Percentiles rank a stretch among this genome's conserved stretches.
These are phyloP conservation scores for Gracilinanus agilis DNA, from an alignment of 2,113 vertebrate genomes.

Conservation along the genomic window DNA sequence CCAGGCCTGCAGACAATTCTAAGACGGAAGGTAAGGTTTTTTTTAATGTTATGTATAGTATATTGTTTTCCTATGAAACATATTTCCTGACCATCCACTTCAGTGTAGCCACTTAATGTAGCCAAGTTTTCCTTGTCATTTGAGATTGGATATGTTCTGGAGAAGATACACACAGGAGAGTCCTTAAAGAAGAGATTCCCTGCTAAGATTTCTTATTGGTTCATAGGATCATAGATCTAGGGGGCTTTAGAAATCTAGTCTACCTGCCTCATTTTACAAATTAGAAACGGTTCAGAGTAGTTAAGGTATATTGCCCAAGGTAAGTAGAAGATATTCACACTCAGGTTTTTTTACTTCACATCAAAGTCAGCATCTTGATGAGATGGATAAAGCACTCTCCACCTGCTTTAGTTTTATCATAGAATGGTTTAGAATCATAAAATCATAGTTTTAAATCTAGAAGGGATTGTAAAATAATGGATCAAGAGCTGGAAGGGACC, in stretches of 20 bases:
- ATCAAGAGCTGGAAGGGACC: neutral
- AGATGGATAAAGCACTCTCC: neutral
- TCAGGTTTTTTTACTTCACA: neutral
- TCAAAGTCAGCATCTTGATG: neutral
- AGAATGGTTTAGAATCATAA: neutral
- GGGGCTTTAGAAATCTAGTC: neutral
- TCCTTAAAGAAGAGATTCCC: slow-evolving; percentile 8
- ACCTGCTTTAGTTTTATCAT: neutral
- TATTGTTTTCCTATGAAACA: neutral
- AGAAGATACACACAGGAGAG: slow-evolving; percentile 42
- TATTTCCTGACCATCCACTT: neutral
- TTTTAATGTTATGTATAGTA: neutral
- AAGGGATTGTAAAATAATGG: neutral
- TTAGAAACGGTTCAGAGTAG: neutral
- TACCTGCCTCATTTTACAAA: neutral
- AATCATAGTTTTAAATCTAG: neutral
- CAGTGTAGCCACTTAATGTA: neutral
- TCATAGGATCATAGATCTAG: neutral
- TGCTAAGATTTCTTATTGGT: neutral
- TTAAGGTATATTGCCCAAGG: neutral
- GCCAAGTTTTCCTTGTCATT: neutral
- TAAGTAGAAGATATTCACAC: neutral
- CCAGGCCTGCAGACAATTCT: no score
- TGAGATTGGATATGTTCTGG: slow-evolving; percentile 11
- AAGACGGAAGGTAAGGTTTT: no score